Conservation (phyloP, 1,140 invertebrate genomes). For the Patella vulgata region DNA sequence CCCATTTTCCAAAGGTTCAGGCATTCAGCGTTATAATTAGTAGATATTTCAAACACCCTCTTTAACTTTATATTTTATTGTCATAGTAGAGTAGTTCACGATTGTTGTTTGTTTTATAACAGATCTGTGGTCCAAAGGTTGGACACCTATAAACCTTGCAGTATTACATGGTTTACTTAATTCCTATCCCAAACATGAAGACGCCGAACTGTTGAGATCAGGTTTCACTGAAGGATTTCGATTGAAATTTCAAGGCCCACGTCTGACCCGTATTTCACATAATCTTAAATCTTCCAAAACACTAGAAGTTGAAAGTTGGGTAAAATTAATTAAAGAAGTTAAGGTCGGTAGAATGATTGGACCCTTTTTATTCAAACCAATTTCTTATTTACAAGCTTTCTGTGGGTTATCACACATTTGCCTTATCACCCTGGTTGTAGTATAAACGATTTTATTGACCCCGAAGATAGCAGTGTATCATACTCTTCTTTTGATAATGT, state of each 20-base stretch:
- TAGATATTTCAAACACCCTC: no score
- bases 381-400: constrained; percentile 8
- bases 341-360: constrained; percentile 10
- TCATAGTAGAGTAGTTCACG: no score
- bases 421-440: neutral
- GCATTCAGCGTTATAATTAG: no score
- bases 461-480: neutral
- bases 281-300: no score
- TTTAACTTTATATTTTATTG: no score
- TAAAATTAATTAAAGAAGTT: constrained; percentile 12
- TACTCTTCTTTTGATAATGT: neutral
- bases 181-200: neutral
- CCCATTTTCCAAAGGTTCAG: no score
- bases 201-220: neutral
- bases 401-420: no score
- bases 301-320: neutral
- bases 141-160: no score
- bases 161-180: constrained; percentile 1
- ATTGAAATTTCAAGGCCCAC: constrained; percentile 10
- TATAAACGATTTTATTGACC: no score
- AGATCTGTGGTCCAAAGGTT: no score
- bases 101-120: no score
- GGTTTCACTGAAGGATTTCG: constrained; percentile 8
- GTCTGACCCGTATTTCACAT: neutral
- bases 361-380: constrained; percentile 5